These are phyloP conservation scores for Allochrocebus solatus DNA, from an alignment of 2,797 vertebrate species.

Conservation along the genomic window DNA sequence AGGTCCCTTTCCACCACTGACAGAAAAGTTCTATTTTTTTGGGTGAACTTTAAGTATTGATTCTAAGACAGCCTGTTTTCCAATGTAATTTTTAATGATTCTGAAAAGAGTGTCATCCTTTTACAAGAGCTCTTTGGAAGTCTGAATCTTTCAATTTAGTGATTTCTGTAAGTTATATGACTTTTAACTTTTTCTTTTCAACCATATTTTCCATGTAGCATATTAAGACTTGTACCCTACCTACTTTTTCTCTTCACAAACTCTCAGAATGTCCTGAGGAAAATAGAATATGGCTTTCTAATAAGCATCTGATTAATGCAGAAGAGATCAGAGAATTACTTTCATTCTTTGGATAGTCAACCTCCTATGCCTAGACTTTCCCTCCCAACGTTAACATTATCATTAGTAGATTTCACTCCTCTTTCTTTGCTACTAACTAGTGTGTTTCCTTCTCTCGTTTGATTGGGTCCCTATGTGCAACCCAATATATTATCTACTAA, in stretches of 20 bases:
- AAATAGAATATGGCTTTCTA: background rate
- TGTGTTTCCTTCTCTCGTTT: background rate
- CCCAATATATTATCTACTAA: background rate
- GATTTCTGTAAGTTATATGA: background rate
- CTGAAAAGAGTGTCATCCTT: background rate
- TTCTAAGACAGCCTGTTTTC: slow-evolving; percentile 37
- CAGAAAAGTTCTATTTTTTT: slow-evolving; percentile 16
- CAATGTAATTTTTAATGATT: slow-evolving; percentile 49
- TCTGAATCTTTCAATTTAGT: background rate
- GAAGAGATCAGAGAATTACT: background rate
- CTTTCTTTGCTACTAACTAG: background rate
- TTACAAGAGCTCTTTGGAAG: background rate
- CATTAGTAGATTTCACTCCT: background rate
- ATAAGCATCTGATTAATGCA: background rate
- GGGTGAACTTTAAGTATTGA: slow-evolving; percentile 54
- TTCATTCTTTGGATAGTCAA: background rate
- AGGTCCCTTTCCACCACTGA: background rate
- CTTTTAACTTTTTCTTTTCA: slow-evolving; percentile 50
- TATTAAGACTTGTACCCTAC: background rate
- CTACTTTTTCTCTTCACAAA: background rate
- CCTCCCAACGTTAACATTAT: background rate
- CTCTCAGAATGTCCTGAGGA: background rate
- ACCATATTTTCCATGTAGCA: background rate
- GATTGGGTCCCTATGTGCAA: background rate
- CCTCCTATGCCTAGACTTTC: background rate